phyloP scores from a whole-genome alignment of 2,888 invertebrate species.

The Cybosia mesomella region DNA sequence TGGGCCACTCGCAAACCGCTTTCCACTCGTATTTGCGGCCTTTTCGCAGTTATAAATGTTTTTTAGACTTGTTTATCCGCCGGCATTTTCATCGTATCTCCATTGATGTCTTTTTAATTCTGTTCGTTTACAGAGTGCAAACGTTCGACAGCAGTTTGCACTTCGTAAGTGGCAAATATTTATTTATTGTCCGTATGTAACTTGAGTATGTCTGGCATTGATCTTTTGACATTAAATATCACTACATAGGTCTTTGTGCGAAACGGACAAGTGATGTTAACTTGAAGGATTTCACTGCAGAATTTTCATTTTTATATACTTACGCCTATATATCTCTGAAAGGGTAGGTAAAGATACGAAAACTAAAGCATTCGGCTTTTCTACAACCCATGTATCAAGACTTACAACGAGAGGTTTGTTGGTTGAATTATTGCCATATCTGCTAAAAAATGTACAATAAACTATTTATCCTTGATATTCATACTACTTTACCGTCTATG shows the following conservation, averaged over 20 bases:
- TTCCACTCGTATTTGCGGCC: constrained; percentile 62
- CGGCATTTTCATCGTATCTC: constrained; percentile 53
- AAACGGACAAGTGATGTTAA: constrained; percentile 26
- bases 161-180: constrained; percentile 43
- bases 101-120: constrained; percentile 51
- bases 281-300: constrained; percentile 14
- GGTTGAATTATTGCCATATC: background rate
- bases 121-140: constrained; percentile 41
- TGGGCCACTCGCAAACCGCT: constrained; percentile 63
- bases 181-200: constrained; percentile 22
- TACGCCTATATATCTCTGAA: background rate
- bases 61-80: constrained; percentile 60
- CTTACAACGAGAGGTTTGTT: background rate
- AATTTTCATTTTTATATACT: background rate
- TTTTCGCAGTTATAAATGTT: constrained; percentile 55
- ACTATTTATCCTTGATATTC: background rate
- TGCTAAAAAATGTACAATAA: background rate
- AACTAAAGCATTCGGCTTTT: background rate
- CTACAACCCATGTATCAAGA: background rate
- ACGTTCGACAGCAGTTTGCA: constrained; percentile 48
- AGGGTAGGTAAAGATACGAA: background rate
- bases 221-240: constrained; percentile 45
- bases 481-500: background rate
- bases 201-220: constrained; percentile 37
- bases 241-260: constrained; percentile 36